Percentiles rank a stretch among this genome's conserved stretches.
These are phyloP conservation scores for Brachionus koreanus DNA, from an alignment of 1,140 invertebrate species.

Conservation along the genomic window DNA sequence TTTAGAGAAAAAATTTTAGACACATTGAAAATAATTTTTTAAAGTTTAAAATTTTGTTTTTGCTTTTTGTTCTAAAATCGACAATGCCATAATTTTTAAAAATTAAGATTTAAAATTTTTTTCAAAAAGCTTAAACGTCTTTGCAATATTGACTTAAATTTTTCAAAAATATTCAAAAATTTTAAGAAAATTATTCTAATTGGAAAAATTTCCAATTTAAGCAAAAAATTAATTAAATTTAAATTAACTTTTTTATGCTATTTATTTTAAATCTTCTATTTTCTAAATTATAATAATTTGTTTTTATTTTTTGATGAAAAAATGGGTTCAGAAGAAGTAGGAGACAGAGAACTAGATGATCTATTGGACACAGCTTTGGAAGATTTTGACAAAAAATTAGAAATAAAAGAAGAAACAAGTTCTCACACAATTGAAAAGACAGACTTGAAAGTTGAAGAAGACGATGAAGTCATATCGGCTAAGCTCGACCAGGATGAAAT, in stretches of 20 bases:
- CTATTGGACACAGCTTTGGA: conserved; percentile 24
- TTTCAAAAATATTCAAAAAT: too few relatives aligned
- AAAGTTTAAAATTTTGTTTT: too few relatives aligned
- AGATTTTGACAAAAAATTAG: conserved; percentile 32
- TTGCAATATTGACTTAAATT: too few relatives aligned
- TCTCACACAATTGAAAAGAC: conserved; percentile 20
- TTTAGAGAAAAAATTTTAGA: too few relatives aligned
- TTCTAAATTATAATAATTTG: not conserved
- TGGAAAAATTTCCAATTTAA: too few relatives aligned
- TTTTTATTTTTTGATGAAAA: not conserved
- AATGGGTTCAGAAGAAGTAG: not conserved
- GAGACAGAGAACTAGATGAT: conserved; percentile 38
- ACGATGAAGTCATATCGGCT: not conserved
- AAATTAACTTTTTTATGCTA: not conserved
- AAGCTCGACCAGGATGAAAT: not conserved
- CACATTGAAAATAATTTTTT: too few relatives aligned
- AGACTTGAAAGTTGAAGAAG: not conserved
- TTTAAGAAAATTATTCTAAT: not conserved
- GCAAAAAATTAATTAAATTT: not conserved
- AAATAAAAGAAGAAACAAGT: not conserved
- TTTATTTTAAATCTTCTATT: not conserved
- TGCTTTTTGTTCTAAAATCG: too few relatives aligned
- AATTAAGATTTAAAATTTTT: too few relatives aligned
- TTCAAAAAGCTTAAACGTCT: too few relatives aligned
- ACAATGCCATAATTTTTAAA: too few relatives aligned